Evolutionary conservation across 92 coral and sea anemone genomes (phyloP).

Genomic region (Actinernus sp.): DNA sequence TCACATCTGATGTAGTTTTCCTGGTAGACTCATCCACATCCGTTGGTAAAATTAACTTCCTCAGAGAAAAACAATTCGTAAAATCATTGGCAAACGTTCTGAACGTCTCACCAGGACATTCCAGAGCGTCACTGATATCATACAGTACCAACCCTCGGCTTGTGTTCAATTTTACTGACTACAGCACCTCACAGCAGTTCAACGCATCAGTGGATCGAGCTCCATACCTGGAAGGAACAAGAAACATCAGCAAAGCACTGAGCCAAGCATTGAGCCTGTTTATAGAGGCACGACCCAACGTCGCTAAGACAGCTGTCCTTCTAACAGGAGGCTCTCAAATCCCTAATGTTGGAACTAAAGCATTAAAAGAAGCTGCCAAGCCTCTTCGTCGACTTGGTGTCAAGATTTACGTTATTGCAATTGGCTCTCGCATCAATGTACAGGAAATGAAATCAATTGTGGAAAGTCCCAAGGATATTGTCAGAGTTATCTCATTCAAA

Average conservation of each 20-base stretch:
- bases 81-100: constrained; percentile 72
- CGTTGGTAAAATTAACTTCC: constrained; percentile 51
- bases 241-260: constrained; percentile 76
- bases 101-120: constrained; percentile 52
- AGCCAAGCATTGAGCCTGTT: constrained; percentile 57
- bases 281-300: constrained; percentile 28
- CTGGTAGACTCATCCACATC: constrained; percentile 84
- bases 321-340: constrained; percentile 52
- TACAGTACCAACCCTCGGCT: constrained; percentile 62
- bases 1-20: constrained; percentile 58
- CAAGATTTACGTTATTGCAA: constrained; percentile 58
- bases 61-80: constrained; percentile 68
- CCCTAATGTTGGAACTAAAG: constrained; percentile 34
- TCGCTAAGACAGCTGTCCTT: constrained; percentile 53
- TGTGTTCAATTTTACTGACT: constrained; percentile 43
- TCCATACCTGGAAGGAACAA: constrained; percentile 62
- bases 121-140: constrained; percentile 66
- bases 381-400: constrained; percentile 68
- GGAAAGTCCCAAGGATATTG: constrained; percentile 44
- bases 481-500: constrained; percentile 25
- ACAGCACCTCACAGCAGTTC: constrained; percentile 54
- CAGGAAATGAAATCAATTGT: constrained; percentile 43
- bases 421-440: constrained; percentile 57
- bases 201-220: constrained; percentile 54
- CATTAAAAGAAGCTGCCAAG: constrained; percentile 50